Evolutionary conservation across 1,140 invertebrate genomes (phyloP), one percentile per base, ranked within the genome.

Genomic region (Papilio dardanus): DNA sequence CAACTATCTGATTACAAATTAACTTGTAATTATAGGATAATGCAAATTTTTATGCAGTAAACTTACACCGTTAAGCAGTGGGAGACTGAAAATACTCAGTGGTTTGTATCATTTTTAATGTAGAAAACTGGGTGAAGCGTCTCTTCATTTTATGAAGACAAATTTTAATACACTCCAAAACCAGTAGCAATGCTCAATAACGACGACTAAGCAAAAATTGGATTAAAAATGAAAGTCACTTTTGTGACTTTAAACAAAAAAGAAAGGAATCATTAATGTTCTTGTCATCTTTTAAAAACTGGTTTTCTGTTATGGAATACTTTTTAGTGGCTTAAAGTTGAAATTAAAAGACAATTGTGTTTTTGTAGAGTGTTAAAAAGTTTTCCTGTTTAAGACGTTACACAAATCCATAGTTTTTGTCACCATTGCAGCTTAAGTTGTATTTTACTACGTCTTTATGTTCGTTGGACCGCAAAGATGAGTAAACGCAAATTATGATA

Each of bases 291-390:
- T 62, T 62, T 16, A 62, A 30, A 28, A 62, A 62, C 54, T 5
- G 12, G 54, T 62, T 62, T 62, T 62, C 54, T 62, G 54, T 62
- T 62, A 28, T 62, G 54, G 54, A 62, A 62, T 62, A 62, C 54
- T 62, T 62, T 62, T 62, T 62, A 62, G 21, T 24, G 21, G 50
- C 19, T 54, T 54, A 54, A 54, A 24, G 50, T 54, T 54, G 50
- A 54, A 54, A 54, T 54, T 54, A 24, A 24, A 54, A 54, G 50
- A 54, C 50, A 54, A 54, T 54, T 54, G 19, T 54, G 21, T 54
- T 54, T 46, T 46, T 46, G 19, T 19, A 46, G 7, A 6, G n/a
- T n/a, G 16, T 46, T 46, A 46, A 46, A 46, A 46, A 46, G 42
- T 46, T 54, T 6, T 54, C 50, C 50, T 54, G 21, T 54, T 54